Conservation (phyloP, 1,140 invertebrate genomes). For the Diplogasteroides magnus region DNA sequence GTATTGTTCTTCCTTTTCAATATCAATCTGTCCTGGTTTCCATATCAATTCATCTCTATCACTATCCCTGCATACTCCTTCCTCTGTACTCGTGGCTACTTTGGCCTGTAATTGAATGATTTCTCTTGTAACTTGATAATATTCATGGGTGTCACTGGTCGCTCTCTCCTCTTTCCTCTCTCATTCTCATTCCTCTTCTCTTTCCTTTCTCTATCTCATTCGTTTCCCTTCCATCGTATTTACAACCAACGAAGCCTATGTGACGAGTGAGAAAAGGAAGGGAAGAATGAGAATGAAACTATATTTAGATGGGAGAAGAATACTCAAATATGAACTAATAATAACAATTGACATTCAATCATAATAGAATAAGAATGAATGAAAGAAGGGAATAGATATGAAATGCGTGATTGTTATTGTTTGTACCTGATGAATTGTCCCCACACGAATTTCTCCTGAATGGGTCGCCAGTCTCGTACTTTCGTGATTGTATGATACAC, state of each 20-base stretch:
- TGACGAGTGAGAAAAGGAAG: constrained; percentile 5
- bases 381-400: constrained; percentile 4
- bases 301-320: constrained; percentile 7
- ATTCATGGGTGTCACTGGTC: constrained; percentile 1
- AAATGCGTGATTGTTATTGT: constrained; percentile 11
- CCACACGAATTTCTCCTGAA: too few species aligned
- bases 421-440: too few species aligned
- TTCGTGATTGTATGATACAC: too few species aligned
- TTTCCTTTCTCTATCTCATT: constrained; percentile 11
- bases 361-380: constrained; percentile 2
- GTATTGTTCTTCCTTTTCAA: not conserved
- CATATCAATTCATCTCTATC: not conserved
- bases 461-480: too few species aligned
- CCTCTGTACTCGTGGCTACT: not conserved
- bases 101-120: not conserved
- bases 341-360: constrained; percentile 6
- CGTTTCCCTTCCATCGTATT: constrained; percentile 6
- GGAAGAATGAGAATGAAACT: not conserved
- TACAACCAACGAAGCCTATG: constrained; percentile 6
- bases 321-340: constrained; percentile 3
- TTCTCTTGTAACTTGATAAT: not conserved
- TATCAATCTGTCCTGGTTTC: constrained; percentile 5
- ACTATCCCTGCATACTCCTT: not conserved
- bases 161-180: constrained; percentile 3
- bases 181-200: not conserved